Base-by-base conservation (phyloP, 2,888 invertebrate species). In the Caenorhabditis zanzibari region DNA sequence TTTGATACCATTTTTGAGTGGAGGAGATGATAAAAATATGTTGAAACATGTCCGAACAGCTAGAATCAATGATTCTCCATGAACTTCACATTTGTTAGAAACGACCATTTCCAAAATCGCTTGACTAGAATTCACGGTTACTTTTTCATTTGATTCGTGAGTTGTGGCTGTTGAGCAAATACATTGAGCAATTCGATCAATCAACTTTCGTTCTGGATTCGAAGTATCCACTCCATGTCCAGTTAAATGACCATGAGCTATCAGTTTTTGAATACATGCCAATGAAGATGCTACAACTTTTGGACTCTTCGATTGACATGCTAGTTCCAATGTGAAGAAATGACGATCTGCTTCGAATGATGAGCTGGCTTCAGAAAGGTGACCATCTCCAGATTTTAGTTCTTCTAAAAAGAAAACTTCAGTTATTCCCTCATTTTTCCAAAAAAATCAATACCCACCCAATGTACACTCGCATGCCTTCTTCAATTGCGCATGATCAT, bases 51-150 rank as follows among this genome's bases (percentile, higher is more conserved):
- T 99, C 89, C 97, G 95, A 2, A 95, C 95, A 4, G 96, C 95
- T 90, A 97, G 95, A 22, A 99, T 94, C 0, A 99, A 95, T 0
- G 97, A 97, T 22, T 96, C 97, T 93, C 98, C 99, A 92, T 99
- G 99, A 12, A 98, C 97, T 93, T 98, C 97, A n/a, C 98, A 97
- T 94, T 97, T 96, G 92, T 96, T 97, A 90, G 97, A 98, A n/a
- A 98, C 98, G 80, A 99, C 97, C 0, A 99, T 97, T 0, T 99
- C 99, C 75, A 99, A 94, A 73, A 99, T 94, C 0, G 98, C 98
- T 95, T 98, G 88, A 61, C 99, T 98, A 77, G 99, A 98, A 94
- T 99, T 98, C 73, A 99, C 94, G 93, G 99, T 97, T 7, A 99
- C 97, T 47, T 97, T 97, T 93, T 99, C 98, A 93, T 99, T 98